Base-by-base conservation (phyloP, 2,797 vertebrate genomes). In the Xerus rutilus region DNA sequence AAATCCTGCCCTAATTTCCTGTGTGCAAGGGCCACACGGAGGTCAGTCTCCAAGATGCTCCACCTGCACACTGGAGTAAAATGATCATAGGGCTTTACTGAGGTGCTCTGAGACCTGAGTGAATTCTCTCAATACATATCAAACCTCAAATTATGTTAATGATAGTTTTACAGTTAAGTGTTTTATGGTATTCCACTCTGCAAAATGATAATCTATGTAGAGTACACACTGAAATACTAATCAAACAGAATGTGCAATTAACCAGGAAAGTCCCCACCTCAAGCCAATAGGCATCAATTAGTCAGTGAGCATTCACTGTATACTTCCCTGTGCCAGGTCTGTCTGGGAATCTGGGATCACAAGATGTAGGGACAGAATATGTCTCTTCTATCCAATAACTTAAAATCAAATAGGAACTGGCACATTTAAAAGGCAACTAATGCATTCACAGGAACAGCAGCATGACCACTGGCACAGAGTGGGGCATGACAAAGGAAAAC, bases 191-290 rank as follows among this genome's bases (percentile, higher is more conserved):
- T 78, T 73, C 89, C 52, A 39, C 72, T 92, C 95, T 89, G 70
- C 67, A 96, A 94, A 96, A 93, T 86, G 72, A 92, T 65, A 52
- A 93, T 76, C 84, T 88, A 49, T 69, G 35, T 72, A n/a, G 8
- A 70, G 76, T 78, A 76, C 43, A 83, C 57, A 72, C 18, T 74
- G 67, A 93, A 85, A 87, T 74, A 92, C 84, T 93, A 89, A 97
- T 88, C 94, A 96, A 83, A 96, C 23, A 94, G 65, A 94, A 91
- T 62, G 87, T 74, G 54, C 62, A 92, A 88, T 94, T 94, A 93
- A 64, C 84, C 76, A 93, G 89, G 91, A 90, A 88, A 93, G 65
- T 89, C 47, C 79, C 83, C 81, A 52, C 83, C 49, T 69, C 62
- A 76, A 73, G 45, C 70, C 96, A 77, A 72, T 39, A 86, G 62